Conservation (phyloP, 2,113 vertebrate species). For the Colius striatus region DNA sequence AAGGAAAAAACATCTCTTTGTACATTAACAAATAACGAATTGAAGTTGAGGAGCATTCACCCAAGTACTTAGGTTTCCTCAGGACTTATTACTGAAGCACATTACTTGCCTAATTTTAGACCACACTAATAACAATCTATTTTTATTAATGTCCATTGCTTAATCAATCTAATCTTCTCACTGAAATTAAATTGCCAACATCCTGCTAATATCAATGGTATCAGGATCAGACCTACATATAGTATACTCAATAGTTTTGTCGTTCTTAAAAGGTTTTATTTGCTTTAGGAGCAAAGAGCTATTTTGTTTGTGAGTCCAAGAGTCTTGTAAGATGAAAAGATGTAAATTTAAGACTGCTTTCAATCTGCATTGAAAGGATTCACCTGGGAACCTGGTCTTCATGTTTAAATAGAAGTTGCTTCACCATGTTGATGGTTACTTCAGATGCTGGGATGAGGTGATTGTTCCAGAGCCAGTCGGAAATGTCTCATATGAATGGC, state of each 20-base stretch:
- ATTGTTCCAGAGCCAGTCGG: not conserved
- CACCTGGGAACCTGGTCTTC: not conserved
- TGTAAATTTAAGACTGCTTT: not conserved
- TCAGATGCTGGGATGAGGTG: not conserved
- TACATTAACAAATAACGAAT: not conserved
- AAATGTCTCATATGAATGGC: not conserved
- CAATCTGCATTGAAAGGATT: not conserved
- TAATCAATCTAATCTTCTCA: not conserved
- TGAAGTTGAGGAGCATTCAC: not conserved
- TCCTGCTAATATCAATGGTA: not conserved
- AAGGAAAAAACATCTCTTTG: not conserved
- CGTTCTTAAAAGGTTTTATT: not conserved
- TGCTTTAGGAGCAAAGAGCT: not conserved
- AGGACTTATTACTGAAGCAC: not conserved
- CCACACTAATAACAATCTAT: not conserved
- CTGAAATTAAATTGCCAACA: not conserved
- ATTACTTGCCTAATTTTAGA: not conserved
- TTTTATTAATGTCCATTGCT: not conserved
- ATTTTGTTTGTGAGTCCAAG: not conserved
- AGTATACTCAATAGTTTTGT: not conserved
- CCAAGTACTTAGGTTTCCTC: not conserved
- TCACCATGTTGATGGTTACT: not conserved
- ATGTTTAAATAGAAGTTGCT: not conserved
- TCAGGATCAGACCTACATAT: not conserved
- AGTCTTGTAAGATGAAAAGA: not conserved